Base-by-base conservation (phyloP, 2,113 vertebrate species). In the Vanacampus margaritifer region DNA sequence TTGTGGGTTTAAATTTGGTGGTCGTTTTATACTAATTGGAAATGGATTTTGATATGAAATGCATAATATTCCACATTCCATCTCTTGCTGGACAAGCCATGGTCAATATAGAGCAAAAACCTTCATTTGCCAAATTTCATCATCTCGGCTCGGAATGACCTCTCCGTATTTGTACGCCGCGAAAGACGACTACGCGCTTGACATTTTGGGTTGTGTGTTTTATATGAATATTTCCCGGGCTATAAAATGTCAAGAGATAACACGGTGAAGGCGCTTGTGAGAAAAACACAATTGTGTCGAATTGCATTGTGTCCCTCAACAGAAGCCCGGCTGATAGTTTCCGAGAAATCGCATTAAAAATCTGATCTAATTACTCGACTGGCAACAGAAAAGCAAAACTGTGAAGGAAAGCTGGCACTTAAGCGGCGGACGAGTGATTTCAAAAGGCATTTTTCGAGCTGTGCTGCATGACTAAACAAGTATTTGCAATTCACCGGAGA, bases 401-500 rank as follows among this genome's bases (percentile, higher is more conserved):
- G 43, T 21, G 23, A 62, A 51, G 32, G 17, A 65, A 64, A 68
- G 2, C 4, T 13, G n/a, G 23, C 37, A 3, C 48, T 76, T 68
- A 57, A 73, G 65, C 63, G 53, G 5, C 39, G 67, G 48, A n/a
- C 23, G 0, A 59, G 68, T 58, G 66, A 69, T 76, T 74, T 76
- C 68, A 26, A 54, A 58, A 74, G 50, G 41, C 24, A 65, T 69
- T 77, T 45, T 73, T 64, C 48, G 54, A 75, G 54, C 67, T 32
- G 7, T 51, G 64, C 62, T 43, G 62, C 58, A 67, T 60, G 46
- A 57, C 59, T 35, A 63, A 57, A 35, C 62, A 68, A 56, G 21
- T 37, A 64, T 77, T 73, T 77, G 65, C 68, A 68, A 76, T 78
- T 75, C 62, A 72, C 26, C 19, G 56, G 48, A 73, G 26, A 37